Percentiles rank a stretch among this genome's conserved stretches.
Conservation (phyloP, 2,888 invertebrate species). For the Napeogenes inachia region DNA sequence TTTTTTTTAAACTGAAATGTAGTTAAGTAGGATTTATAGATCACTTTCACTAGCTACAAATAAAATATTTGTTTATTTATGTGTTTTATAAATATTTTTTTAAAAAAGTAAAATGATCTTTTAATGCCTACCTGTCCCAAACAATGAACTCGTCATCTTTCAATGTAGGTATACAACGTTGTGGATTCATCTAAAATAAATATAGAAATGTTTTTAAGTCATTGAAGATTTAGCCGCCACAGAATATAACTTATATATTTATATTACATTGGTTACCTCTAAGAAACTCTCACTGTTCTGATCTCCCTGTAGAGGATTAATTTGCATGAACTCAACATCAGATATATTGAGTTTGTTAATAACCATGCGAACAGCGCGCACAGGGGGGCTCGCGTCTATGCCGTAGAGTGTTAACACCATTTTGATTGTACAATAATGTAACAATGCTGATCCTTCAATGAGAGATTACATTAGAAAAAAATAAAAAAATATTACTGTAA, state of each 20-base stretch:
- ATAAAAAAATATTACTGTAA: too few species aligned
- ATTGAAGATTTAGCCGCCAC: too few species aligned
- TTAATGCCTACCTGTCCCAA: slow-evolving; percentile 67
- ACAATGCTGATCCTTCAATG: too few species aligned
- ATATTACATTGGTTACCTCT: slow-evolving; percentile 46
- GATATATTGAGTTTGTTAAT: slow-evolving; percentile 47
- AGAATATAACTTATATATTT: too few species aligned
- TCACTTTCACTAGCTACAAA: too few species aligned
- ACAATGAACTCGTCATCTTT: slow-evolving; percentile 72
- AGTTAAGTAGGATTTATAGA: too few species aligned
- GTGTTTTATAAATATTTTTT: not conserved
- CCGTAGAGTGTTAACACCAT: slow-evolving; percentile 62
- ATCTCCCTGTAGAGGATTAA: slow-evolving; percentile 49
- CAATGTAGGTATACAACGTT: slow-evolving; percentile 75
- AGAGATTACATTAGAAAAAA: too few species aligned
- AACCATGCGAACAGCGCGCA: slow-evolving; percentile 51
- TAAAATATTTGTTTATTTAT: not conserved
- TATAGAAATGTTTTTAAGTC: not conserved
- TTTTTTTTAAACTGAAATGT: too few species aligned
- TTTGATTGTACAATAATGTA: slow-evolving; percentile 10
- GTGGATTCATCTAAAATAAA: slow-evolving; percentile 53
- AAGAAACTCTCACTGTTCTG: slow-evolving; percentile 58
- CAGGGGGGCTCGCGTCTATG: slow-evolving; percentile 55
- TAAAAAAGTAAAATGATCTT: slow-evolving; percentile 5
- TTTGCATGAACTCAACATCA: slow-evolving; percentile 48